A percentile compares a stretch with the other conserved stretches of the same genome.
Evolutionary conservation across 2,113 vertebrate species (phyloP).

Genomic region (Apus apus): DNA sequence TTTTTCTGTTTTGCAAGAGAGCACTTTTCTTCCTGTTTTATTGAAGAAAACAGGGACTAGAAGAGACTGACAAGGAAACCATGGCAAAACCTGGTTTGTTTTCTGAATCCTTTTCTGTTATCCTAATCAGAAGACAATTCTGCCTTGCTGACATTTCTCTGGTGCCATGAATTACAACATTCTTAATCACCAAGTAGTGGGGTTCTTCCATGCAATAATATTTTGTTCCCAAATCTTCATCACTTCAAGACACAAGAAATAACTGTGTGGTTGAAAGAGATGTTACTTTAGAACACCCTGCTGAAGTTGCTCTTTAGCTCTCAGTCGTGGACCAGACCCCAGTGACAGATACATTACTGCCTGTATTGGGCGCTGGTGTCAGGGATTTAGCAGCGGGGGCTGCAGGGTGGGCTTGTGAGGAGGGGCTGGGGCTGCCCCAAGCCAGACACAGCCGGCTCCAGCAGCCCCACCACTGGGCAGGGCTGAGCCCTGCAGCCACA

Average conservation of each 20-base stretch:
- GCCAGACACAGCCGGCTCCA: background rate
- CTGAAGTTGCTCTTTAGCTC: background rate
- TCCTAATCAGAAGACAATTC: background rate
- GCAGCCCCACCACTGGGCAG: accelerated
- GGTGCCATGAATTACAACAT: background rate
- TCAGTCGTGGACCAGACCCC: background rate
- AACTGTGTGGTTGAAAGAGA: background rate
- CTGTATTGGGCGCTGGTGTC: background rate
- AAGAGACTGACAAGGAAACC: background rate
- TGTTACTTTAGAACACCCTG: constrained; percentile 3
- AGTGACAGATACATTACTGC: background rate
- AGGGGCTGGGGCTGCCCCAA: accelerated
- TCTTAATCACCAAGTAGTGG: background rate
- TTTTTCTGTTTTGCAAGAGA: constrained; percentile 14
- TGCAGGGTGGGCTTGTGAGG: too few relatives aligned
- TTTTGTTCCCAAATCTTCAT: constrained; percentile 29
- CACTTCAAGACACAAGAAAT: background rate
- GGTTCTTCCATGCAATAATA: constrained; percentile 37
- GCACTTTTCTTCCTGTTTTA: background rate
- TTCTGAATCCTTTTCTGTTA: background rate
- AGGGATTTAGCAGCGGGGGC: background rate
- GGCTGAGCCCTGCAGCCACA: accelerated
- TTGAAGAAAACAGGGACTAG: background rate
- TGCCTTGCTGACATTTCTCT: background rate
- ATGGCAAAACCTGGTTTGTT: background rate